These are phyloP conservation scores for Euthynnus affinis DNA, from an alignment of 2,797 vertebrate species.

Conservation along the genomic window DNA sequence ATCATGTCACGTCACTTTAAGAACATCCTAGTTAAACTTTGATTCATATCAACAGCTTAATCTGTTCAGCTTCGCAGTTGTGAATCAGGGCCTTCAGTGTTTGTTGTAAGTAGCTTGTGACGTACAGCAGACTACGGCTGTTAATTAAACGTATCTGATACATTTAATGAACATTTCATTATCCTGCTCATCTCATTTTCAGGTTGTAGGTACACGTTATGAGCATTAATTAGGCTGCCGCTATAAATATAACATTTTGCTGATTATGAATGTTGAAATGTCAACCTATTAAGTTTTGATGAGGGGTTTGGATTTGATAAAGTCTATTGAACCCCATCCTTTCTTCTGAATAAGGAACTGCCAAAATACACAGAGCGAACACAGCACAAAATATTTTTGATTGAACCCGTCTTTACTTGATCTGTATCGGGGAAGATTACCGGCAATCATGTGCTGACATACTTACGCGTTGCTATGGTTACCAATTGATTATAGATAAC, in stretches of 20 bases:
- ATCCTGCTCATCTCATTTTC: too few species aligned
- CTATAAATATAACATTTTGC: too few species aligned
- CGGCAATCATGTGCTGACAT: constrained; percentile 16
- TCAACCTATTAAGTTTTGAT: not conserved
- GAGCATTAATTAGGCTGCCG: too few species aligned
- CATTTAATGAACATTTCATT: too few species aligned
- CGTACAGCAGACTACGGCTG: too few species aligned
- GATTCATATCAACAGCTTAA: not conserved
- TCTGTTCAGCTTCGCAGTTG: not conserved
- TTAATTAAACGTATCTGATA: too few species aligned
- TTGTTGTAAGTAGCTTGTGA: too few species aligned
- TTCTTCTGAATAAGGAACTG: not conserved
- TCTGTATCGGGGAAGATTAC: constrained; percentile 1
- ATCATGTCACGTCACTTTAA: not conserved
- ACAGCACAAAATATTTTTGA: not conserved
- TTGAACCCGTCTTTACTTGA: not conserved
- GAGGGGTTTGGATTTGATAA: not conserved
- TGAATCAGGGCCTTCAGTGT: too few species aligned
- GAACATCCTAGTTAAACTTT: too few species aligned
- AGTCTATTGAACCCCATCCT: not conserved
- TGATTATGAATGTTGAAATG: too few species aligned
- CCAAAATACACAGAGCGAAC: not conserved
- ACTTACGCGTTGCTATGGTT: not conserved
- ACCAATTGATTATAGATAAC: not conserved
- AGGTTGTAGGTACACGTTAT: too few species aligned